A percentile compares a stretch with the other conserved stretches of the same genome.
phyloP scores from a whole-genome alignment of 2,888 invertebrate genomes.

The Bellardia pandia region DNA sequence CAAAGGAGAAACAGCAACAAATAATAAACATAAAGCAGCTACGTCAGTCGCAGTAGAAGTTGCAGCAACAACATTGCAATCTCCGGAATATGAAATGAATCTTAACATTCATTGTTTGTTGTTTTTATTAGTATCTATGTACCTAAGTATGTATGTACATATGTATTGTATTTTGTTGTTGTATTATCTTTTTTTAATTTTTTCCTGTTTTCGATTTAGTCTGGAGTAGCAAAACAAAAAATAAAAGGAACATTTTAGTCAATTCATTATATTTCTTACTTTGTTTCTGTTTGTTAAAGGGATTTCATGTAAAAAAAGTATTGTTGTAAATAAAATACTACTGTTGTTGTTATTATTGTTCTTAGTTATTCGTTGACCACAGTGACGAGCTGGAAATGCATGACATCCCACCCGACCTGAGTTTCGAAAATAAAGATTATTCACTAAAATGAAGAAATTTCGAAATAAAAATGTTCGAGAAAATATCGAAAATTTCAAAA shows the following conservation, averaged over 20 bases:
- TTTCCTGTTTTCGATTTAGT: slow-evolving; percentile 12
- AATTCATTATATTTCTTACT: slow-evolving; percentile 40
- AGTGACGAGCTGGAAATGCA: slow-evolving; percentile 50
- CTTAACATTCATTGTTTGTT: slow-evolving; percentile 6
- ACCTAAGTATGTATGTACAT: too few species aligned
- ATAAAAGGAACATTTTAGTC: slow-evolving; percentile 12
- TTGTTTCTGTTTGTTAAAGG: slow-evolving; percentile 9
- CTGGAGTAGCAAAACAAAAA: slow-evolving; percentile 2
- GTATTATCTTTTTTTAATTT: slow-evolving; percentile 2
- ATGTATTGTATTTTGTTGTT: background rate
- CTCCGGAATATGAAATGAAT: slow-evolving; percentile 34
- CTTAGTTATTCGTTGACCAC: slow-evolving; percentile 51
- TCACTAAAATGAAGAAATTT: too few species aligned
- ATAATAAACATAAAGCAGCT: slow-evolving; percentile 1
- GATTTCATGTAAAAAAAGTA: slow-evolving; percentile 43
- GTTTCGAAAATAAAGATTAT: too few species aligned
- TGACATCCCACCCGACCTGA: too few species aligned
- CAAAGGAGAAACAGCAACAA: background rate
- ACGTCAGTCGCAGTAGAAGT: background rate
- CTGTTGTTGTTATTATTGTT: slow-evolving; percentile 36
- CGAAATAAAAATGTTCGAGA: too few species aligned
- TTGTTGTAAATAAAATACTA: slow-evolving; percentile 29
- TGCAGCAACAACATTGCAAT: slow-evolving; percentile 33
- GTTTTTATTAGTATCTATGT: background rate
- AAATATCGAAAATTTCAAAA: too few species aligned